Conservation (phyloP, 1,140 invertebrate species). For the Lepidotrigona ventralis region DNA sequence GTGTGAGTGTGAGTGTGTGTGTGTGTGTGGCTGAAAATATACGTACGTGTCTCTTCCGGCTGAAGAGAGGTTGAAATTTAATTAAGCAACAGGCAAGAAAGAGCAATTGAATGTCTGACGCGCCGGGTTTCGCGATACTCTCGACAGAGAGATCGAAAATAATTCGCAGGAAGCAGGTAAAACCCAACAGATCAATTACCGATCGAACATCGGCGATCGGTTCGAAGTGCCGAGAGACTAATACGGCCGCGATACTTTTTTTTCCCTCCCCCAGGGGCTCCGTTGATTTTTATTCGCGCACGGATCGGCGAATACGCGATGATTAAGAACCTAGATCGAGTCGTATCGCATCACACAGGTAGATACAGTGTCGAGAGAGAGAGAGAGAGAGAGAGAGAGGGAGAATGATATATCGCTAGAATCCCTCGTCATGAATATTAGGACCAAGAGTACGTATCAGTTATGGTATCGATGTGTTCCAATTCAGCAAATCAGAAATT, state of each 20-base stretch:
- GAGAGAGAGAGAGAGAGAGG: not conserved
- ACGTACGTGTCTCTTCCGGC: too few species aligned
- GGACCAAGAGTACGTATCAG: too few species aligned
- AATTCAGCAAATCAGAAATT: too few species aligned
- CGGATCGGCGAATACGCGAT: not conserved
- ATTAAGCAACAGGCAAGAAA: not conserved
- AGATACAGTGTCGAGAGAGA: too few species aligned
- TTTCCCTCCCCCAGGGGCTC: too few species aligned
- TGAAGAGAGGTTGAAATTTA: not conserved
- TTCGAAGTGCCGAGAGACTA: not conserved
- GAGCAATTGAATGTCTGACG: not conserved
- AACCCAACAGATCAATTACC: not conserved
- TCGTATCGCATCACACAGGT: too few species aligned
- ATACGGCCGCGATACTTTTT: not conserved
- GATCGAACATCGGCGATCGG: not conserved
- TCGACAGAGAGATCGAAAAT: not conserved
- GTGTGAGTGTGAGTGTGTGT: too few species aligned
- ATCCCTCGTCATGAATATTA: too few species aligned
- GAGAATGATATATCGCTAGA: not conserved
- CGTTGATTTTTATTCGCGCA: conserved; percentile 8
- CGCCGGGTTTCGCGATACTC: not conserved
- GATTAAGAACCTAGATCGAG: conserved; percentile 14
- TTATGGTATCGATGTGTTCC: too few species aligned
- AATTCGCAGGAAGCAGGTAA: not conserved
- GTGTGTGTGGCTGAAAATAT: too few species aligned